Base-by-base conservation (phyloP, 2,888 invertebrate genomes). In the Cosmopolites sordidus region DNA sequence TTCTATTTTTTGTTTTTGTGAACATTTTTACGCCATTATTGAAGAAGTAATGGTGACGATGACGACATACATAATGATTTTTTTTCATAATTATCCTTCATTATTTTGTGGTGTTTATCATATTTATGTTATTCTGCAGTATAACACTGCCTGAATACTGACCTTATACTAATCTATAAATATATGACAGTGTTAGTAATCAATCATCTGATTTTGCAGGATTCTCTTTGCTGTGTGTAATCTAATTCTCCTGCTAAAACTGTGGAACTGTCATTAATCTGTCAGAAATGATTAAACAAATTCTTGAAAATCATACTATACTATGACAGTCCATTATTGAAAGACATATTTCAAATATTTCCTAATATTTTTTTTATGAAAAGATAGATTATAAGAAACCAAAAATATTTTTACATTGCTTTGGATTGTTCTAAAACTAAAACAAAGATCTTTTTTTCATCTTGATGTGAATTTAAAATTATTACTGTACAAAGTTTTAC, bases 71-170 rank as follows among this genome's bases (percentile, higher is more conserved):
- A n/a, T n/a, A n/a, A n/a, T n/a, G n/a, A n/a, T 22, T 22, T 3
- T 22, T 22, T 22, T 22, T 5, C 22, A 22, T 22, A 5, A 22
- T 22, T 22, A 5, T 8, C 8, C 8, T 22, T 22, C 4, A 8
- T 22, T 43, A 41, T 43, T 33, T 45, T 22, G 15, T 41, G 12
- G 27, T 29, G 30, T 51, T 22, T 44, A 29, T 16, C 43, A 44
- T 44, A 11, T 43, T 43, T 27, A 43, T 22, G 4, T 22, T 22
- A 22, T 22, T 22, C 55, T 70, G 72, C 73, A 69, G 73, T 74
- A 73, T 74, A 74, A 74, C 74, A 74, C 74, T 74, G 74, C 73
- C 72, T 70, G 68, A 65, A 12, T 68, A 68, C 67, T 68, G 66
- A 66, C 66, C 66, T 71, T 72, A 71, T 66, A 68, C 72, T 73